Percentiles rank a stretch among this genome's conserved stretches.
phyloP scores from a whole-genome alignment of 1,140 invertebrate species.

The Portunus trituberculatus region DNA sequence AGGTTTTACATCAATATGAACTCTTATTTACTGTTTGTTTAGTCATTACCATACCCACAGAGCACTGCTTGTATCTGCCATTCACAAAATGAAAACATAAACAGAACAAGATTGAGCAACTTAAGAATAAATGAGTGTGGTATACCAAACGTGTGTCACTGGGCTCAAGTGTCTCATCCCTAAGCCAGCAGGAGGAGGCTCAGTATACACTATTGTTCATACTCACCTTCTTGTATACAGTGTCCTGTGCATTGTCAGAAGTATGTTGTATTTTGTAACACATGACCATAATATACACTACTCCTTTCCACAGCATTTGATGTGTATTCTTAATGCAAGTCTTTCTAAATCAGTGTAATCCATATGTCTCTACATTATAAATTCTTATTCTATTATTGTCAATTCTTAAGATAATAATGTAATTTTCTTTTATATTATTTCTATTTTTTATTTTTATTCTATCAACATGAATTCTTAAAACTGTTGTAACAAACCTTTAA shows the following conservation, averaged over 20 bases:
- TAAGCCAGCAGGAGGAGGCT: not conserved
- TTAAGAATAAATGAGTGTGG: not conserved
- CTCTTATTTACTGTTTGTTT: not conserved
- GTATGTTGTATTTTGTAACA: not conserved
- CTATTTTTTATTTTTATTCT: not conserved
- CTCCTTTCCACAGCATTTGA: no score
- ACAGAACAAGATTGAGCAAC: not conserved
- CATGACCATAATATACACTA: not conserved
- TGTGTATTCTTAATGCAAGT: no score
- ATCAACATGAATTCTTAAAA: not conserved
- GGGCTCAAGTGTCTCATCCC: not conserved
- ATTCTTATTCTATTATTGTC: not conserved
- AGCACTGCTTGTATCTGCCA: slow-evolving; percentile 9
- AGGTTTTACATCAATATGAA: not conserved
- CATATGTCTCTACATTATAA: not conserved
- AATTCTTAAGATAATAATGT: not conserved
- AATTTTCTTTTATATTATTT: no score
- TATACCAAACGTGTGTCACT: not conserved
- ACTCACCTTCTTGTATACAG: not conserved
- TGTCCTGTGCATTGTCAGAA: not conserved
- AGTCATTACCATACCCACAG: not conserved
- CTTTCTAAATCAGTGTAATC: no score
- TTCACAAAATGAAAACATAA: not conserved
- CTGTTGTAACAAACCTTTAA: not conserved
- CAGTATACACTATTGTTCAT: not conserved